phyloP scores from a whole-genome alignment of 92 coral and sea anemone genomes.

The Zoanthus sansibaricus region DNA sequence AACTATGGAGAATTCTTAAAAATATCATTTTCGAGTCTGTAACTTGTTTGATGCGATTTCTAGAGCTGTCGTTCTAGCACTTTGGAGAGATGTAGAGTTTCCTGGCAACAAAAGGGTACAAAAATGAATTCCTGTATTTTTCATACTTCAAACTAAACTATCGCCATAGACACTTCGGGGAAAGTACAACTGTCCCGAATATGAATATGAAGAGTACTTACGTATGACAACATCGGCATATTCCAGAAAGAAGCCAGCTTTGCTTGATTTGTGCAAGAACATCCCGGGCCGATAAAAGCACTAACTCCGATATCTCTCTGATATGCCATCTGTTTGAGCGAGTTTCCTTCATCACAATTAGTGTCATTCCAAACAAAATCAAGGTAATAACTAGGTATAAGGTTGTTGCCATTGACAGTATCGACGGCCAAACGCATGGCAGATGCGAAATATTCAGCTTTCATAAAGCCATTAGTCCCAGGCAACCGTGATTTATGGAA shows the following conservation, averaged over 20 bases:
- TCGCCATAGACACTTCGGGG: not conserved
- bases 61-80: no score
- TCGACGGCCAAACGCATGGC: slow-evolving; percentile 71
- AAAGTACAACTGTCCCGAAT: slow-evolving; percentile 6
- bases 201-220: slow-evolving; percentile 63
- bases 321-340: slow-evolving; percentile 48
- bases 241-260: slow-evolving; percentile 77
- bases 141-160: not conserved
- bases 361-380: slow-evolving; percentile 60
- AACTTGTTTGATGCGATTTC: not conserved
- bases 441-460: slow-evolving; percentile 61
- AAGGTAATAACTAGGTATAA: slow-evolving; percentile 57
- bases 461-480: not conserved
- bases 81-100: no score
- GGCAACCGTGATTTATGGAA: slow-evolving; percentile 2
- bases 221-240: slow-evolving; percentile 90
- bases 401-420: slow-evolving; percentile 54
- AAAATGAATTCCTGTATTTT: not conserved
- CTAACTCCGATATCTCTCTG: slow-evolving; percentile 61
- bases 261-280: slow-evolving; percentile 78
- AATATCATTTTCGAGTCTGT: not conserved
- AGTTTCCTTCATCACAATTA: slow-evolving; percentile 42
- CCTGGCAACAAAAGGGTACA: not conserved
- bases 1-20: not conserved
- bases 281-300: slow-evolving; percentile 91